Percentiles rank a stretch among this genome's conserved stretches.
These are phyloP conservation scores for Drosophila rubida DNA, from an alignment of 2,888 invertebrate genomes.

Conservation along the genomic window DNA sequence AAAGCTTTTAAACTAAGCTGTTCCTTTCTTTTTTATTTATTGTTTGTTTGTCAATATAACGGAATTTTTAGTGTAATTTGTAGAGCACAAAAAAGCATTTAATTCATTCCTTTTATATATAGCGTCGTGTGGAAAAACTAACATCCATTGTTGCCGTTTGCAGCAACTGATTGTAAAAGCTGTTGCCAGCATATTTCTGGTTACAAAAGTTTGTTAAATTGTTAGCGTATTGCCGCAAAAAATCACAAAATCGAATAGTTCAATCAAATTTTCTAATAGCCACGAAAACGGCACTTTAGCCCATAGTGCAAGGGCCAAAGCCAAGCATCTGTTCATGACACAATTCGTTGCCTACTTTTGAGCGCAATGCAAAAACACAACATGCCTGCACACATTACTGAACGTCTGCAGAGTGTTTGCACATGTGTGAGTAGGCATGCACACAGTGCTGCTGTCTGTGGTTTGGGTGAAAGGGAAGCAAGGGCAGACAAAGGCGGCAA, in stretches of 20 bases:
- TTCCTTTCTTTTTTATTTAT: not conserved
- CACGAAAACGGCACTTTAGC: not conserved
- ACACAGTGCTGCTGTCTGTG: not conserved
- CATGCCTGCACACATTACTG: constrained; percentile 3
- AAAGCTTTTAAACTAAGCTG: not conserved
- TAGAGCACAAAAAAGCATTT: no score
- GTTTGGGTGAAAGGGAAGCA: constrained; percentile 17
- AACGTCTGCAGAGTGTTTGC: not conserved
- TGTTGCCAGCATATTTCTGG: no score
- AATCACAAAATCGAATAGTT: no score
- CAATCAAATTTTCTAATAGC: not conserved
- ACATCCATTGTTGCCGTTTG: no score
- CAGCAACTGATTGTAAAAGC: no score
- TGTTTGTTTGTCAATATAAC: no score
- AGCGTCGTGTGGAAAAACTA: no score
- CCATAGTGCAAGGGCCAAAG: constrained; percentile 15
- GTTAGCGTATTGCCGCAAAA: no score
- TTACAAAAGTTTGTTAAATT: no score
- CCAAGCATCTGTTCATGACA: constrained; percentile 34
- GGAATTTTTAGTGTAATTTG: no score
- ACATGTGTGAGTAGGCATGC: not conserved
- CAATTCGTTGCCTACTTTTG: constrained; percentile 61
- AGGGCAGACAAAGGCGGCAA: constrained; percentile 48
- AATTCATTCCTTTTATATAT: no score
- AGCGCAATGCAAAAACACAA: constrained; percentile 33